Conservation (phyloP, 2,797 vertebrate species). For the Bothrops alternatus region DNA sequence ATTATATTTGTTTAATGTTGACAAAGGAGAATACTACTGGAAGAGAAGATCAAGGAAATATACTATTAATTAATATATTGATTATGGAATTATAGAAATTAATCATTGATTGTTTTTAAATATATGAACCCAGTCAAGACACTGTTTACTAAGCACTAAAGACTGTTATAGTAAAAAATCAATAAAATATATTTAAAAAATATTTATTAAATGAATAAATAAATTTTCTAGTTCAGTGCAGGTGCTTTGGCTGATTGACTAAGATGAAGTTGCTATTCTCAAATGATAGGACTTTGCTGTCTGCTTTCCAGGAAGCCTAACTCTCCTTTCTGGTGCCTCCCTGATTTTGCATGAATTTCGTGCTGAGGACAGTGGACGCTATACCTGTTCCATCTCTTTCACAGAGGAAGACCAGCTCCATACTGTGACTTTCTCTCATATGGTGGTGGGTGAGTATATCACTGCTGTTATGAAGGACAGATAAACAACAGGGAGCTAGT, state of each 20-base stretch:
- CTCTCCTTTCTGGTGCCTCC: not conserved
- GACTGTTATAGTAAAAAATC: too few relatives aligned
- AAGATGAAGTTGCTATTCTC: not conserved
- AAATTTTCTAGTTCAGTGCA: not conserved
- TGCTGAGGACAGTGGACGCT: conserved; percentile 6
- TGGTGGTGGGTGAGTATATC: conserved; percentile 17
- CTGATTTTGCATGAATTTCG: conserved; percentile 4
- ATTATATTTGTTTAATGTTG: too few relatives aligned
- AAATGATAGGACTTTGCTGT: not conserved
- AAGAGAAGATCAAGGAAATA: too few relatives aligned
- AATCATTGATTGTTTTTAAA: too few relatives aligned
- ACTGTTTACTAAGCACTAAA: too few relatives aligned
- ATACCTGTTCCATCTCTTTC: not conserved
- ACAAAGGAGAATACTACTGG: too few relatives aligned
- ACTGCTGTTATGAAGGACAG: not conserved
- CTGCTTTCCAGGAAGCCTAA: not conserved
- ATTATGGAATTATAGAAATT: too few relatives aligned
- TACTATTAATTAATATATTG: too few relatives aligned
- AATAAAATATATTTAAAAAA: not conserved
- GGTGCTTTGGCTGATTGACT: not conserved
- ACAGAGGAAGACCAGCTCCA: not conserved
- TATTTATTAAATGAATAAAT: not conserved
- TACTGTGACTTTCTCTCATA: conserved; percentile 1
- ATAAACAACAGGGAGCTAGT: not conserved
- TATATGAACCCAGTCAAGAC: too few relatives aligned